These are phyloP conservation scores for Polietes domitor DNA, from an alignment of 2,888 invertebrate species.

Conservation along the genomic window DNA sequence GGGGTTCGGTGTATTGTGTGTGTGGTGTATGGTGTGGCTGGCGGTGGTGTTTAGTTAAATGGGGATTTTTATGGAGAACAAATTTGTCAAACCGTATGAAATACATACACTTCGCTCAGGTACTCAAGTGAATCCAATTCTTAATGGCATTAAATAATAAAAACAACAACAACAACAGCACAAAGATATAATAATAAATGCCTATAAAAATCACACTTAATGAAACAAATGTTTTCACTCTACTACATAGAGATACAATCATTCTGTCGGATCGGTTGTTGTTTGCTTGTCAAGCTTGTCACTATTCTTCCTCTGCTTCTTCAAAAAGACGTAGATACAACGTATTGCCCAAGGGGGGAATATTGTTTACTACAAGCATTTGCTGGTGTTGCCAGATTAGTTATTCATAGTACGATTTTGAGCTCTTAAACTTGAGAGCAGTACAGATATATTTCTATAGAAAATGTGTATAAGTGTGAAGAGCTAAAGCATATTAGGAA, in stretches of 20 bases:
- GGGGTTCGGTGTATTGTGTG: not conserved
- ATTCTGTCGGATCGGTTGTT: not conserved
- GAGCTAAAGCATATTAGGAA: too few species aligned
- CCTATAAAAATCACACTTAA: conserved; percentile 50
- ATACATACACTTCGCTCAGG: conserved; percentile 44
- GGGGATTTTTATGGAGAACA: conserved; percentile 30
- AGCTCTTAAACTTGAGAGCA: too few species aligned
- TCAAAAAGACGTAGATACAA: too few species aligned
- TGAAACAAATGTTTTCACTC: conserved; percentile 15
- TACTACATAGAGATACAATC: not conserved
- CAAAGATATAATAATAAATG: conserved; percentile 26
- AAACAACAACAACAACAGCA: conserved; percentile 43
- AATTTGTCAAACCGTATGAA: conserved; percentile 64
- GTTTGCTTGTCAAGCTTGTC: not conserved
- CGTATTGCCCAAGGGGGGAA: too few species aligned
- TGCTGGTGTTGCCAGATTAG: too few species aligned
- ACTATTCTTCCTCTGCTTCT: too few species aligned
- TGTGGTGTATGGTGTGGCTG: too few species aligned
- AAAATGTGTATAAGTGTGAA: too few species aligned
- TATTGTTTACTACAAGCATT: too few species aligned
- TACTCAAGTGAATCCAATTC: conserved; percentile 64
- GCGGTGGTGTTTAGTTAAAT: conserved; percentile 17
- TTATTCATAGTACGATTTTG: too few species aligned
- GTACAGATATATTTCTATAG: too few species aligned
- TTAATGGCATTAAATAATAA: conserved; percentile 61